phyloP scores from a whole-genome alignment of 2,113 vertebrate species.

The Catharus minimus region DNA sequence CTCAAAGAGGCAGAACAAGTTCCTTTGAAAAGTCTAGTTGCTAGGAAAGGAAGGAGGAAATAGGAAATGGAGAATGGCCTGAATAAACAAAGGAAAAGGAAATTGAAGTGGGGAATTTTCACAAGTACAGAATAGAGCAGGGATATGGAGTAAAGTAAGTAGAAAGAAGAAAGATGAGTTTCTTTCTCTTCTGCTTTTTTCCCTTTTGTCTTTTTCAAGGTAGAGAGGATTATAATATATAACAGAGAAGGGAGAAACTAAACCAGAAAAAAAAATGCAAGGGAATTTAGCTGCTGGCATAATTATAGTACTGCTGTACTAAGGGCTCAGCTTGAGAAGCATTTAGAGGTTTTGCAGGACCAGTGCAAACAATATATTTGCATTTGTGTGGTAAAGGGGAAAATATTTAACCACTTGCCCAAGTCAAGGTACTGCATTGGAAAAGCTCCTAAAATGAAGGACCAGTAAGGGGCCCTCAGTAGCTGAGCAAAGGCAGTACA shows the following conservation, averaged over 20 bases:
- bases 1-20: not conserved
- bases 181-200: not conserved
- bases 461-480: not conserved
- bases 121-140: not conserved
- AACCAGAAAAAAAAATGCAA: not conserved
- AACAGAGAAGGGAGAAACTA: not conserved
- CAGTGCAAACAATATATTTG: not conserved
- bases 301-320: not conserved
- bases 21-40: not conserved
- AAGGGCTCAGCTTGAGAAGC: not conserved
- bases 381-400: not conserved
- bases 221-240: not conserved
- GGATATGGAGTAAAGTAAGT: not conserved
- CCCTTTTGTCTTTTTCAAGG: not conserved
- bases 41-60: not conserved
- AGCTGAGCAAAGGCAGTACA: not conserved
- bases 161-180: not conserved
- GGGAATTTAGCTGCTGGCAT: not conserved
- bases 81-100: not conserved
- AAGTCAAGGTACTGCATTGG: not conserved
- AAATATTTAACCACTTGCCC: not conserved
- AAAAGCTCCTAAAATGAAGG: not conserved
- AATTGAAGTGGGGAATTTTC: not conserved
- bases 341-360: not conserved
- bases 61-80: not conserved